Evolutionary conservation across 1,140 invertebrate genomes (phyloP).

Genomic region (Pseudoatta argentina): DNA sequence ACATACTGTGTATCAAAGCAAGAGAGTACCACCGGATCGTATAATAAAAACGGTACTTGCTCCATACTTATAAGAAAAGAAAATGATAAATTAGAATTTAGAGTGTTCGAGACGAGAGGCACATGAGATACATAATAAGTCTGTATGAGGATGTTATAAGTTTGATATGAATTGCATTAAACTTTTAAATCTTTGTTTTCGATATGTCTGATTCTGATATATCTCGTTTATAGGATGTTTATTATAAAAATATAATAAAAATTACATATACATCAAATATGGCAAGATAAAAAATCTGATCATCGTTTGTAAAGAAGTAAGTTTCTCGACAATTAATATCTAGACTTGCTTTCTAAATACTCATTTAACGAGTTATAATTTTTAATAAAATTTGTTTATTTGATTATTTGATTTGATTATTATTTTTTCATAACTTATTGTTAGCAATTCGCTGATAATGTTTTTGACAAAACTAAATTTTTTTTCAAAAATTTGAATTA

Average conservation of each 20-base stretch:
- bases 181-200: slow-evolving; percentile 33
- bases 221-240: slow-evolving; percentile 2
- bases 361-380: not conserved
- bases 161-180: slow-evolving; percentile 57
- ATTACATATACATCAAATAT: slow-evolving; percentile 20
- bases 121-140: slow-evolving; percentile 31
- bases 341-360: slow-evolving; percentile 14
- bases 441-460: not conserved
- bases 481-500: not conserved
- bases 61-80: slow-evolving; percentile 40
- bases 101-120: slow-evolving; percentile 29
- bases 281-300: slow-evolving; percentile 35
- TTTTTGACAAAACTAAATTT: not conserved
- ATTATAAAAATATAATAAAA: slow-evolving; percentile 4
- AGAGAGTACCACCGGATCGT: not conserved
- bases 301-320: slow-evolving; percentile 15
- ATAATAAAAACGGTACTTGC: slow-evolving; percentile 26
- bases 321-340: slow-evolving; percentile 7
- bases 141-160: slow-evolving; percentile 55
- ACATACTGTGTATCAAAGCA: slow-evolving; percentile 27
- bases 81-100: slow-evolving; percentile 52
- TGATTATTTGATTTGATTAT: not conserved
- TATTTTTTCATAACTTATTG: not conserved
- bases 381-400: not conserved
- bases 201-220: slow-evolving; percentile 30